A percentile compares a stretch with the other conserved stretches of the same genome.
phyloP scores from a whole-genome alignment of 2,888 invertebrate species.

The Desoria tigrina region DNA sequence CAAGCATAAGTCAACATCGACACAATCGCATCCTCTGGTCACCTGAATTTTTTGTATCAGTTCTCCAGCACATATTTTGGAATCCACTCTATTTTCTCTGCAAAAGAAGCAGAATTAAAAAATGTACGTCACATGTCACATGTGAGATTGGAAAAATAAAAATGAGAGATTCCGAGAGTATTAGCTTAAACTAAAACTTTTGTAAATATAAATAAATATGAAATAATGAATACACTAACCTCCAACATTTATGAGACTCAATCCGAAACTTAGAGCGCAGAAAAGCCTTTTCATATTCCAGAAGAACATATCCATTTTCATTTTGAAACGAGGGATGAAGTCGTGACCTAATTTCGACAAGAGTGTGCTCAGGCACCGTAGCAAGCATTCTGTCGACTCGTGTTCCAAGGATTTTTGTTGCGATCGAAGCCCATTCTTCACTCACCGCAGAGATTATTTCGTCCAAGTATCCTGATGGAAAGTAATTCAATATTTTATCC shows the following conservation, averaged over 20 bases:
- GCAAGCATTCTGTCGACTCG: slow-evolving; percentile 22
- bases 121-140: slow-evolving; percentile 11
- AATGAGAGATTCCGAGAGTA: not conserved
- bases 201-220: too few species aligned
- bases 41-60: slow-evolving; percentile 4
- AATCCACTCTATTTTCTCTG: too few species aligned
- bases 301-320: not conserved
- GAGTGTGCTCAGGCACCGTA: not conserved
- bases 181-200: too few species aligned
- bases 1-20: slow-evolving; percentile 32
- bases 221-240: too few species aligned
- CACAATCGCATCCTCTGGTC: slow-evolving; percentile 39
- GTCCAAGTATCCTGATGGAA: slow-evolving; percentile 34
- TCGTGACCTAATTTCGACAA: slow-evolving; percentile 15
- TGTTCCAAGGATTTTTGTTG: slow-evolving; percentile 27
- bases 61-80: too few species aligned
- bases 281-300: not conserved
- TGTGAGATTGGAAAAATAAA: not conserved
- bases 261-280: not conserved
- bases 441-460: slow-evolving; percentile 29
- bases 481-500: slow-evolving; percentile 35
- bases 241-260: not conserved
- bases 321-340: not conserved
- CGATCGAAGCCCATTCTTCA: slow-evolving; percentile 37
- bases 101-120: too few species aligned